These are phyloP conservation scores for Hoplias malabaricus DNA, from an alignment of 2,113 vertebrate genomes.

Conservation along the genomic window DNA sequence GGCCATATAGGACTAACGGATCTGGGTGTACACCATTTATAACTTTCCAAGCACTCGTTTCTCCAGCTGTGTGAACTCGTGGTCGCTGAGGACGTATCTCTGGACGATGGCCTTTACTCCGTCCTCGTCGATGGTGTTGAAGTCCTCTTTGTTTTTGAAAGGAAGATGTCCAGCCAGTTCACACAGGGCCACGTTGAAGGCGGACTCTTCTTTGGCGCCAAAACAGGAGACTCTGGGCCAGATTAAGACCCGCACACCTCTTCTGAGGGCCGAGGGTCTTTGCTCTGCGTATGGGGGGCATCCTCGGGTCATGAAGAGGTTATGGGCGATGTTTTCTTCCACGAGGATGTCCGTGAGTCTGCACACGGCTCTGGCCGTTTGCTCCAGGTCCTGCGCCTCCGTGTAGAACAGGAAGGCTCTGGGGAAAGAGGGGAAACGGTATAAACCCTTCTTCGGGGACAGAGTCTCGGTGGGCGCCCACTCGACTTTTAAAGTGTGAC, in stretches of 20 bases:
- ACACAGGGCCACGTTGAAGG: conserved; percentile 89
- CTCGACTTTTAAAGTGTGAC: conserved; percentile 76
- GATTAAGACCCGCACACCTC: conserved; percentile 78
- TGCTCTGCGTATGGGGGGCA: conserved; percentile 58
- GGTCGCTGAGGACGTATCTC: conserved; percentile 71
- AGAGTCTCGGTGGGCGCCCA: conserved; percentile 65
- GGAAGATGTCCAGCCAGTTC: conserved; percentile 90
- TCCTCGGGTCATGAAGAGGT: conserved; percentile 85
- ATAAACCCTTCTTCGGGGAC: conserved; percentile 62
- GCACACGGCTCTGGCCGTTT: conserved; percentile 65
- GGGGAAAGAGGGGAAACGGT: conserved; percentile 69
- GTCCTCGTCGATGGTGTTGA: conserved; percentile 71
- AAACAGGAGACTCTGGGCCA: conserved; percentile 84
- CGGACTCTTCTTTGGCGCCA: conserved; percentile 78
- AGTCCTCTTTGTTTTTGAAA: conserved; percentile 77
- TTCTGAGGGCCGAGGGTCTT: conserved; percentile 35
- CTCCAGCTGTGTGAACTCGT: conserved; percentile 68
- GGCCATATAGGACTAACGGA: too few species aligned
- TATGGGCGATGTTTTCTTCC: conserved; percentile 79
- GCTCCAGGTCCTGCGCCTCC: conserved; percentile 50
- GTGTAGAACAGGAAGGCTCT: conserved; percentile 83
- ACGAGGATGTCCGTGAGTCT: conserved; percentile 76
- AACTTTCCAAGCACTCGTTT: conserved; percentile 59
- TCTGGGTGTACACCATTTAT: too few species aligned
- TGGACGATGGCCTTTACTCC: conserved; percentile 71